Percentiles rank a stretch among this genome's conserved stretches.
Evolutionary conservation across 2,888 invertebrate species (phyloP).

Genomic region (Nomada ferruginata): DNA sequence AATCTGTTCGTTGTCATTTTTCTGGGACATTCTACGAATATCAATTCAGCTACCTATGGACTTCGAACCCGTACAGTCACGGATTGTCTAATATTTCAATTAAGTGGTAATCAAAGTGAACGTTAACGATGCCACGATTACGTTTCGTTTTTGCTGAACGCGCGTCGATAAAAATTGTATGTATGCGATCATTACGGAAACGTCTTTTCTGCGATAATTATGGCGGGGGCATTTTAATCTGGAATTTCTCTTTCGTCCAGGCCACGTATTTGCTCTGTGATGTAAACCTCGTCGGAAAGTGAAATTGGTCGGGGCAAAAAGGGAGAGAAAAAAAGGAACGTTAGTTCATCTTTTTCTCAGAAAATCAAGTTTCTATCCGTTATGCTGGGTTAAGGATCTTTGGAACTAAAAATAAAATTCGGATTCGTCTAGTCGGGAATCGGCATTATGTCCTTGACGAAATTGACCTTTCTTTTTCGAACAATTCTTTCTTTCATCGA

Average conservation of each 20-base stretch:
- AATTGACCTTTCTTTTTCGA: too few species aligned
- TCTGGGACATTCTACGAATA: not conserved
- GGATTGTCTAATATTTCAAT: too few species aligned
- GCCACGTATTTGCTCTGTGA: constrained; percentile 26
- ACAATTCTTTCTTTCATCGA: too few species aligned
- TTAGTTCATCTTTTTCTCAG: not conserved
- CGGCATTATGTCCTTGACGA: too few species aligned
- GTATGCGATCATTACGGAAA: not conserved
- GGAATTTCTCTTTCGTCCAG: constrained; percentile 44
- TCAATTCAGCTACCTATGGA: not conserved
- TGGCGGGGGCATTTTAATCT: constrained; percentile 26
- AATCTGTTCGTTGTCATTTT: not conserved
- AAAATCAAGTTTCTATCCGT: not conserved
- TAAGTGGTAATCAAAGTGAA: too few species aligned
- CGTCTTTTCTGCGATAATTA: constrained; percentile 12
- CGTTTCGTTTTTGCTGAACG: not conserved
- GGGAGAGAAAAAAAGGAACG: not conserved
- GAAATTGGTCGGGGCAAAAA: constrained; percentile 27
- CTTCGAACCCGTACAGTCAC: too few species aligned
- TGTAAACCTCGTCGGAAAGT: constrained; percentile 13
- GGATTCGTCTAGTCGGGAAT: too few species aligned
- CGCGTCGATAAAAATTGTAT: too few species aligned
- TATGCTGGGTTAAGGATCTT: not conserved
- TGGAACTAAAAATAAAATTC: not conserved
- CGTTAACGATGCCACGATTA: not conserved